A percentile compares a stretch with the other conserved stretches of the same genome.
Conservation (phyloP, 2,888 invertebrate genomes). For the Schizaphis graminum region DNA sequence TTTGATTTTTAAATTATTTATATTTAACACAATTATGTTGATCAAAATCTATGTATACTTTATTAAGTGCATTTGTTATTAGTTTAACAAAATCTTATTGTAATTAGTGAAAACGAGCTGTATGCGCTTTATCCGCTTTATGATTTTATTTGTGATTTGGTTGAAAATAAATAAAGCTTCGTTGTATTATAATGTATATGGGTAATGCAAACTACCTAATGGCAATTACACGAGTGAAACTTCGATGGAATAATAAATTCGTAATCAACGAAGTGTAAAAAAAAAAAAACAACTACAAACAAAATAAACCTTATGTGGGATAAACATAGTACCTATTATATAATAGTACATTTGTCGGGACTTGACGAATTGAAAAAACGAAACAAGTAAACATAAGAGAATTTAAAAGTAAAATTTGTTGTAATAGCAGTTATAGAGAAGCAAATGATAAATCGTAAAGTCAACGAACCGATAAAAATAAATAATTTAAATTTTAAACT, state of each 20-base stretch:
- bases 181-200: neutral
- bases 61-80: neutral
- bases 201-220: neutral
- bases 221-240: neutral
- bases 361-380: neutral
- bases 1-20: neutral
- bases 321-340: neutral
- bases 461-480: neutral
- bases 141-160: neutral
- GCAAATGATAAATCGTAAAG: neutral
- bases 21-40: neutral
- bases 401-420: constrained; percentile 1
- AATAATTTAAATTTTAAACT: neutral
- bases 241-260: neutral
- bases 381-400: neutral
- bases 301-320: neutral
- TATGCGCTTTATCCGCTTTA: neutral
- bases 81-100: neutral
- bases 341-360: neutral
- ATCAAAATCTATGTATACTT: neutral
- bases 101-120: neutral
- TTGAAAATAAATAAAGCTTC: neutral
- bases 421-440: neutral
- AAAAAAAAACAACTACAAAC: neutral
- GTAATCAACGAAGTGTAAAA: neutral